Evolutionary conservation across 2,113 vertebrate species (phyloP).

Genomic region (Muntiacus reevesi): DNA sequence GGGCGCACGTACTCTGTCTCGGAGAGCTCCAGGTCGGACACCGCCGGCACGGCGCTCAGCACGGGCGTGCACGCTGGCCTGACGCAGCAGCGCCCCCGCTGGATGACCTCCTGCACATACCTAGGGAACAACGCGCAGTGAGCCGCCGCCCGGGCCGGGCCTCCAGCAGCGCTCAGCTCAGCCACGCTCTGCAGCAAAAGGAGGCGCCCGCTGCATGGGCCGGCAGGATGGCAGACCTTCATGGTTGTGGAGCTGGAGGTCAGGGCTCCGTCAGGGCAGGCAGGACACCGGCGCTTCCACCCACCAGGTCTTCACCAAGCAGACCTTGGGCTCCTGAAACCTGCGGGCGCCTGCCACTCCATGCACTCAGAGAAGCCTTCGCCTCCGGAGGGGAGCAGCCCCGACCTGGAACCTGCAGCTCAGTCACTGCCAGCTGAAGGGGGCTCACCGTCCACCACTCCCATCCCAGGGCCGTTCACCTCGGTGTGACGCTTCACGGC

Average conservation of each 20-base stretch:
- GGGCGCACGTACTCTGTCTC: conserved; percentile 85
- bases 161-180: background rate
- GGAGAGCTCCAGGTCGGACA: conserved; percentile 89
- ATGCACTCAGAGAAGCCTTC: background rate
- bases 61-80: conserved; percentile 83
- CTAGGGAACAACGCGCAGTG: conserved; percentile 81
- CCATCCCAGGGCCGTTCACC: background rate
- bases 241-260: background rate
- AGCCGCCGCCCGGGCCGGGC: background rate
- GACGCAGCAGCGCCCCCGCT: conserved; percentile 84
- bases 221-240: background rate
- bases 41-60: conserved; percentile 85
- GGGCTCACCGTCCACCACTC: too few species aligned
- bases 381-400: background rate
- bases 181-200: background rate
- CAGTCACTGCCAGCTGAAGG: background rate
- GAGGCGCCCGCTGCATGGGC: background rate
- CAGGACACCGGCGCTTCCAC: accelerated
- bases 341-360: background rate
- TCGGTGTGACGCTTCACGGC: accelerated
- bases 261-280: background rate
- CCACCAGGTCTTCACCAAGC: conserved; percentile 47
- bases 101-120: conserved; percentile 92
- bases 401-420: background rate
- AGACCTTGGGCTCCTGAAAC: background rate